These are phyloP conservation scores for Poeciliopsis turneri DNA, from an alignment of 2,797 vertebrate species.

Conservation along the genomic window DNA sequence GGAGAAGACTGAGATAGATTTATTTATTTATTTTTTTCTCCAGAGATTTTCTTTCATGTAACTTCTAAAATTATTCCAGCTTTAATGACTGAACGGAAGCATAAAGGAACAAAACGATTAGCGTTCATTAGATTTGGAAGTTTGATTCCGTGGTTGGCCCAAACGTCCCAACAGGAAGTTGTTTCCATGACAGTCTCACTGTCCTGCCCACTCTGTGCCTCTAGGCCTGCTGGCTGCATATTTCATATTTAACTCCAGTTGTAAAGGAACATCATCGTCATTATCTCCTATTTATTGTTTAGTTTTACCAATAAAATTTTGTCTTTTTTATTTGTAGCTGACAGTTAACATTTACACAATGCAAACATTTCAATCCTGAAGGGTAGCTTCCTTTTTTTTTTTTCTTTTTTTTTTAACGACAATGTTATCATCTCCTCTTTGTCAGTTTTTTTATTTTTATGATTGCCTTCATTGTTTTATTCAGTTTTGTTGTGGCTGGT, in stretches of 20 bases:
- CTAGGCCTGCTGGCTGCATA: slow-evolving; percentile 54
- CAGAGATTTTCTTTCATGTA: no score
- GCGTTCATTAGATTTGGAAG: neutral
- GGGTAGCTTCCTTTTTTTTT: no score
- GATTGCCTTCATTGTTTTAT: neutral
- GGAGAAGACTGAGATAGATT: no score
- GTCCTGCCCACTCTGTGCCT: slow-evolving; percentile 40
- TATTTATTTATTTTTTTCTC: no score
- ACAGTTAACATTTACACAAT: slow-evolving; percentile 8
- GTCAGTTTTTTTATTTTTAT: neutral
- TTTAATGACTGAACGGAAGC: no score
- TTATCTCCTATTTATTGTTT: slow-evolving; percentile 78
- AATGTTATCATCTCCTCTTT: neutral
- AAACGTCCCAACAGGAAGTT: slow-evolving; percentile 25
- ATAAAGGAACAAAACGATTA: neutral
- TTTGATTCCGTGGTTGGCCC: neutral
- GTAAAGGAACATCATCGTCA: slow-evolving; percentile 49
- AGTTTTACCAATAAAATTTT: slow-evolving; percentile 56
- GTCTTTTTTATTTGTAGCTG: slow-evolving; percentile 2
- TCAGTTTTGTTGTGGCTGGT: neutral
- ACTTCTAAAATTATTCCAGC: no score
- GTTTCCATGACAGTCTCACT: slow-evolving; percentile 33
- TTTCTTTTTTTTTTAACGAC: neutral
- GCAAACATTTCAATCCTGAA: neutral
- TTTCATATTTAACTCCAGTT: slow-evolving; percentile 74